A percentile compares a stretch with the other conserved stretches of the same genome.
phyloP scores from a whole-genome alignment of 2,888 invertebrate genomes.

The Luffia ferchaultella region DNA sequence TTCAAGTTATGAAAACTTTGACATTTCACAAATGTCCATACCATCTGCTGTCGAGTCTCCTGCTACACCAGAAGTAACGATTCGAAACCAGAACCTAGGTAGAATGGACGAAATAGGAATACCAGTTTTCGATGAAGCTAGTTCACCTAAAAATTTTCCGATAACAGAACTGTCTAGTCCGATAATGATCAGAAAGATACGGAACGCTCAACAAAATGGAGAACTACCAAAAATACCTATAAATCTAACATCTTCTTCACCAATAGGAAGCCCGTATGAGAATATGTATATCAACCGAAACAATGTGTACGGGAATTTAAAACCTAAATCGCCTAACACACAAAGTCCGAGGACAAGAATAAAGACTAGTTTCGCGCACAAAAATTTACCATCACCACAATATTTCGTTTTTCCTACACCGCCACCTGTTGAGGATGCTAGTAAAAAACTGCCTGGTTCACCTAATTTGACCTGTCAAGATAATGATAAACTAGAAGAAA shows the following conservation, averaged over 20 bases:
- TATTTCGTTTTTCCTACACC: constrained; percentile 58
- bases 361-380: constrained; percentile 65
- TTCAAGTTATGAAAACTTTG: constrained; percentile 66
- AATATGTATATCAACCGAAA: constrained; percentile 59
- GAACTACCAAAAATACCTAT: constrained; percentile 7
- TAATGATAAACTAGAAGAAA: constrained; percentile 3
- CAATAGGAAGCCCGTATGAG: constrained; percentile 66
- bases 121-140: constrained; percentile 41
- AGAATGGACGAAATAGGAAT: constrained; percentile 58
- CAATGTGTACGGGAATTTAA: constrained; percentile 21
- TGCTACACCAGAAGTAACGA: constrained; percentile 39
- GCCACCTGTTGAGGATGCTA: constrained; percentile 33
- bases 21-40: constrained; percentile 26
- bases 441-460: constrained; percentile 13
- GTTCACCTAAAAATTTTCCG: constrained; percentile 22
- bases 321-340: constrained; percentile 55
- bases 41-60: constrained; percentile 30
- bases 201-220: constrained; percentile 24
- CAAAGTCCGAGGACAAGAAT: constrained; percentile 69
- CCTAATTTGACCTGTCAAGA: constrained; percentile 4
- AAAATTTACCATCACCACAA: constrained; percentile 53
- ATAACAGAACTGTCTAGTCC: constrained; percentile 43
- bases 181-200: constrained; percentile 40
- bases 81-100: constrained; percentile 43
- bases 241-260: constrained; percentile 19